These are phyloP conservation scores for Sminthurinus aureus DNA, from an alignment of 2,888 invertebrate genomes.

Conservation along the genomic window DNA sequence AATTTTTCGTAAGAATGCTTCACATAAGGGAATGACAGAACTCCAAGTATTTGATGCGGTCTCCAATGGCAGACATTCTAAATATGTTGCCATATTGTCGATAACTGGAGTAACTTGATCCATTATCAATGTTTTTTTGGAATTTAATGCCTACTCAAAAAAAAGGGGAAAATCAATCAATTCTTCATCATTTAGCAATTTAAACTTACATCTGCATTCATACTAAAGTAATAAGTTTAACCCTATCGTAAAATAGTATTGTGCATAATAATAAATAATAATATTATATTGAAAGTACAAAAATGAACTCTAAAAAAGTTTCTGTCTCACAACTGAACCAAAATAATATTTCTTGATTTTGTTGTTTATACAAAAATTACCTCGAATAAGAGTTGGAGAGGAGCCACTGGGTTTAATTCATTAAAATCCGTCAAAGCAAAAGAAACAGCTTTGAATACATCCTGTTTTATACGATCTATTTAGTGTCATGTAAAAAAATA, in stretches of 20 bases:
- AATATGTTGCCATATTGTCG: conserved; percentile 90
- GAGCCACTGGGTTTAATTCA: conserved; percentile 93
- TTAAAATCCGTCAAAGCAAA: conserved; percentile 94
- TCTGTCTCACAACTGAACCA: no score
- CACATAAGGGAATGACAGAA: conserved; percentile 83
- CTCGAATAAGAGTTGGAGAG: conserved; percentile 72
- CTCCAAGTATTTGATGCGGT: conserved; percentile 75
- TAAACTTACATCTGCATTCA: no score
- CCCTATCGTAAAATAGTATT: no score
- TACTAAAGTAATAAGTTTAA: no score
- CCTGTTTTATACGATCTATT: conserved; percentile 76
- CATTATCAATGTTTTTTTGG: conserved; percentile 76
- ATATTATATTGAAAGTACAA: no score
- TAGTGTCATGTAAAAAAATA: no score
- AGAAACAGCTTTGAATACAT: conserved; percentile 93
- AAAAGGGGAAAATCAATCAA: not conserved
- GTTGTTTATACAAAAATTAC: not conserved
- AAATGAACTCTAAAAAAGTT: no score
- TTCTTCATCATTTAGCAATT: no score
- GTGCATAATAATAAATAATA: no score
- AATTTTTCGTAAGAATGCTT: conserved; percentile 82
- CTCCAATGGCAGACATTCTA: conserved; percentile 88
- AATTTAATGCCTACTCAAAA: conserved; percentile 71
- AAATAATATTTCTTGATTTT: not conserved
- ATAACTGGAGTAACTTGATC: conserved; percentile 80